A percentile compares a stretch with the other conserved stretches of the same genome.
These are phyloP conservation scores for Glaucopsyche alexis DNA, from an alignment of 2,888 invertebrate species.

Conservation along the genomic window DNA sequence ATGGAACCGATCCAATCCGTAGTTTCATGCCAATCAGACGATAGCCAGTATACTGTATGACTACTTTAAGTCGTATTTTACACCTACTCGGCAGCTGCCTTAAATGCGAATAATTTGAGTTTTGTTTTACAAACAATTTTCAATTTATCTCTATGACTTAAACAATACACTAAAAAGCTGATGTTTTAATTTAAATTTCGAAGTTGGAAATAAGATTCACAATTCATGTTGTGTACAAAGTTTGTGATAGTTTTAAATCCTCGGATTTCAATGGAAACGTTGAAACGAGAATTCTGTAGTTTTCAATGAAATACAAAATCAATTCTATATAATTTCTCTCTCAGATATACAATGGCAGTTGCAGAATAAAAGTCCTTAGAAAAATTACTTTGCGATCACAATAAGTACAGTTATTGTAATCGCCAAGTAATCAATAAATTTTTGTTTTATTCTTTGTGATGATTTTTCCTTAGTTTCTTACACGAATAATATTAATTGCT, in stretches of 20 bases:
- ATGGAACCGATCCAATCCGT: too few species aligned
- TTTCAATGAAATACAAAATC: neutral
- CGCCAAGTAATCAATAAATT: neutral
- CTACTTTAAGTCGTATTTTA: too few species aligned
- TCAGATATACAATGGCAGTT: neutral
- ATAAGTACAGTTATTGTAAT: too few species aligned
- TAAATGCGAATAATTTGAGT: too few species aligned
- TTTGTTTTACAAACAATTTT: too few species aligned
- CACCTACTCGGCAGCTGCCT: too few species aligned
- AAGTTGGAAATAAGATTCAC: neutral
- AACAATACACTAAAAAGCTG: neutral
- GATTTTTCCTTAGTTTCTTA: too few species aligned
- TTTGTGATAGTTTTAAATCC: neutral
- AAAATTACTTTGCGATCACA: neutral
- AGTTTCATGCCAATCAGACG: too few species aligned
- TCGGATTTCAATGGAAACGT: neutral
- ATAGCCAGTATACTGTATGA: too few species aligned
- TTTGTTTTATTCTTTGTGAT: neutral
- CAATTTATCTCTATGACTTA: neutral
- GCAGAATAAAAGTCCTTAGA: neutral
- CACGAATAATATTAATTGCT: too few species aligned
- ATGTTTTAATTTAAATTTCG: neutral
- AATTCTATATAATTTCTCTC: neutral
- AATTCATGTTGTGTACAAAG: neutral
- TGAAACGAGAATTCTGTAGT: neutral